Conservation (phyloP, 2,888 invertebrate genomes). For the Hedya salicella region DNA sequence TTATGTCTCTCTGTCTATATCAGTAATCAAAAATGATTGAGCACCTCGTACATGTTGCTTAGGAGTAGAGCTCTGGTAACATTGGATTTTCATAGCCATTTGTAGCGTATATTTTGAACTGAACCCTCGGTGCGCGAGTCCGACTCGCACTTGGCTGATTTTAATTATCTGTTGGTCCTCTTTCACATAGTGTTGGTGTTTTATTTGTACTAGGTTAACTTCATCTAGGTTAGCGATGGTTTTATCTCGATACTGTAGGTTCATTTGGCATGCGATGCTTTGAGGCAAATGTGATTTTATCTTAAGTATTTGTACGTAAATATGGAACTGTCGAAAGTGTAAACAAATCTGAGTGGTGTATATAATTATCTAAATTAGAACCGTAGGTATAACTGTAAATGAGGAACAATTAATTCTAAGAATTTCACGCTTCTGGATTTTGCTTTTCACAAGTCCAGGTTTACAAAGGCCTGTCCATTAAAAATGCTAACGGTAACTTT, state of each 20-base stretch:
- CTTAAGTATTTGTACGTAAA: constrained; percentile 45
- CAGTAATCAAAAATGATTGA: too few species aligned
- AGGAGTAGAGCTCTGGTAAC: too few species aligned
- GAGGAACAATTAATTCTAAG: constrained; percentile 80
- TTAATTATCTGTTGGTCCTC: too few species aligned
- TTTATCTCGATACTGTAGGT: not conserved
- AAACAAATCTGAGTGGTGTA: constrained; percentile 24
- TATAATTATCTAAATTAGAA: constrained; percentile 29
- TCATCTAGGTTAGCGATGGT: too few species aligned
- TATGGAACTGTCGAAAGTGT: constrained; percentile 45
- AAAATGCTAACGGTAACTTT: not conserved
- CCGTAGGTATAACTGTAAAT: constrained; percentile 65
- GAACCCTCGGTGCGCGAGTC: too few species aligned
- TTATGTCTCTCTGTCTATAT: too few species aligned
- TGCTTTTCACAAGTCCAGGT: not conserved
- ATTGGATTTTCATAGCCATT: too few species aligned
- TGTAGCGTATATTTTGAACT: too few species aligned
- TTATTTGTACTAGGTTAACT: too few species aligned
- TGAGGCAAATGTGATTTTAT: constrained; percentile 53
- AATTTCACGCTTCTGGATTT: constrained; percentile 14
- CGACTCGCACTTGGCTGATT: too few species aligned
- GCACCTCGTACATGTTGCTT: too few species aligned
- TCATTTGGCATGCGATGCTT: constrained; percentile 45
- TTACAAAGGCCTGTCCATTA: not conserved
- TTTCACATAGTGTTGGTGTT: too few species aligned